phyloP scores from a whole-genome alignment of 1,140 invertebrate species.

The Philotrypesis tridentata region DNA sequence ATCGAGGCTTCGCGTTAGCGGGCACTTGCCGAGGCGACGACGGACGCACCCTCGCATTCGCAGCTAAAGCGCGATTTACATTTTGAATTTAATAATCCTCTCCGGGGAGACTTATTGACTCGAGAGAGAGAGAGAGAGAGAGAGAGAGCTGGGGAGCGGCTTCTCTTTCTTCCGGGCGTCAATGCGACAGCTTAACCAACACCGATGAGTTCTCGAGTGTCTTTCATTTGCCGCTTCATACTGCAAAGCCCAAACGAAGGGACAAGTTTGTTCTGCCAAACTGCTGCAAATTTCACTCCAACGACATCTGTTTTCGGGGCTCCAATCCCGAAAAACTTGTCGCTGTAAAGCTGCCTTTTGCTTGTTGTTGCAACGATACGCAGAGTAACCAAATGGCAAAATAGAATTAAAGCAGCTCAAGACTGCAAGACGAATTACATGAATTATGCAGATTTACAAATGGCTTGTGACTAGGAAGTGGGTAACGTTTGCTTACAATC shows the following conservation, averaged over 20 bases:
- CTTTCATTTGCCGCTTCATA: conserved; percentile 14
- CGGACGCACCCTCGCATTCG: conserved; percentile 15
- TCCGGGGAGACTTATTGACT: conserved; percentile 54
- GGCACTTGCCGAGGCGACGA: conserved; percentile 52
- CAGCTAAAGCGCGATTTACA: conserved; percentile 55
- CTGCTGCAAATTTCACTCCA: background rate
- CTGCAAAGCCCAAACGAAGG: background rate
- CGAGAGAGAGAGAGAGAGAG: no score
- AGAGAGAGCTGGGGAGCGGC: background rate
- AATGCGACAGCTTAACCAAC: conserved; percentile 1
- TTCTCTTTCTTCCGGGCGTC: conserved; percentile 9
- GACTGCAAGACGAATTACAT: no score
- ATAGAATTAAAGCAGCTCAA: no score
- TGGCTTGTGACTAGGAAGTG: no score
- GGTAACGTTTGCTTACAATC: no score
- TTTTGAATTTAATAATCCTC: conserved; percentile 62
- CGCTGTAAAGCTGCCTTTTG: no score
- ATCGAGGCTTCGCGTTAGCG: conserved; percentile 56
- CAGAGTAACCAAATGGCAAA: no score
- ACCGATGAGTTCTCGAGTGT: conserved; percentile 30
- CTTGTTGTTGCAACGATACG: no score
- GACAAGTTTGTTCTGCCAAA: background rate
- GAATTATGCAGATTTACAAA: no score
- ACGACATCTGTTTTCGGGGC: background rate
- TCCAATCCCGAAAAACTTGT: background rate